Percentiles rank a stretch among this genome's conserved stretches.
Conservation (phyloP, 2,888 invertebrate genomes). For the Abrostola tripartita region DNA sequence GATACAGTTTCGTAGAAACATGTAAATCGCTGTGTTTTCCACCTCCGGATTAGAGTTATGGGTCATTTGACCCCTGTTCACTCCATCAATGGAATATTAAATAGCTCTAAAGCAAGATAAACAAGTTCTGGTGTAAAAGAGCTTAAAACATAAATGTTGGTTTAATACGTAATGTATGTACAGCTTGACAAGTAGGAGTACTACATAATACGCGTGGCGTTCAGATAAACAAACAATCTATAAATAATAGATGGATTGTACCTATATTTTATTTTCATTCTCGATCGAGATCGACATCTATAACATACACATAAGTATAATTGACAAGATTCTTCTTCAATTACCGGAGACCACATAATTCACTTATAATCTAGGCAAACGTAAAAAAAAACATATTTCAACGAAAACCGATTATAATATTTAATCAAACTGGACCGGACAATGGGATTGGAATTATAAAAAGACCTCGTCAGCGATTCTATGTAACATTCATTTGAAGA, state of each 20-base stretch:
- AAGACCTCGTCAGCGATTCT: slow-evolving; percentile 6
- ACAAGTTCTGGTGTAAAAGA: slow-evolving; percentile 44
- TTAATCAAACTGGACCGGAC: slow-evolving; percentile 34
- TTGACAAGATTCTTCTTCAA: too few relatives aligned
- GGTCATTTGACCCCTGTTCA: slow-evolving; percentile 76
- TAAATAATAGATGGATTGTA: too few relatives aligned
- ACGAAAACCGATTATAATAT: slow-evolving; percentile 21
- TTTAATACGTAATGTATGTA: slow-evolving; percentile 28
- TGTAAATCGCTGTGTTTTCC: slow-evolving; percentile 76
- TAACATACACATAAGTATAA: too few relatives aligned
- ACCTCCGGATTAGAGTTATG: slow-evolving; percentile 76
- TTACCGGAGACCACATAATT: too few relatives aligned
- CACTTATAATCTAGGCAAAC: too few relatives aligned
- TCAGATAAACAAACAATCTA: neutral
- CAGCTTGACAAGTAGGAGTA: slow-evolving; percentile 11
- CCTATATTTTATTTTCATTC: too few relatives aligned
- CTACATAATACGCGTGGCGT: neutral
- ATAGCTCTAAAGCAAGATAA: slow-evolving; percentile 63
- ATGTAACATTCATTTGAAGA: slow-evolving; percentile 12
- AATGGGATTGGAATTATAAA: slow-evolving; percentile 20
- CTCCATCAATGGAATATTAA: slow-evolving; percentile 77
- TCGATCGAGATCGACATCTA: too few relatives aligned
- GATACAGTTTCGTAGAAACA: slow-evolving; percentile 78
- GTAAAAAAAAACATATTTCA: too few relatives aligned
- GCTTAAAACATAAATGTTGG: slow-evolving; percentile 47